A percentile compares a stretch with the other conserved stretches of the same genome.
Conservation (phyloP, 2,888 invertebrate genomes). For the Ichneumoninae sp. region DNA sequence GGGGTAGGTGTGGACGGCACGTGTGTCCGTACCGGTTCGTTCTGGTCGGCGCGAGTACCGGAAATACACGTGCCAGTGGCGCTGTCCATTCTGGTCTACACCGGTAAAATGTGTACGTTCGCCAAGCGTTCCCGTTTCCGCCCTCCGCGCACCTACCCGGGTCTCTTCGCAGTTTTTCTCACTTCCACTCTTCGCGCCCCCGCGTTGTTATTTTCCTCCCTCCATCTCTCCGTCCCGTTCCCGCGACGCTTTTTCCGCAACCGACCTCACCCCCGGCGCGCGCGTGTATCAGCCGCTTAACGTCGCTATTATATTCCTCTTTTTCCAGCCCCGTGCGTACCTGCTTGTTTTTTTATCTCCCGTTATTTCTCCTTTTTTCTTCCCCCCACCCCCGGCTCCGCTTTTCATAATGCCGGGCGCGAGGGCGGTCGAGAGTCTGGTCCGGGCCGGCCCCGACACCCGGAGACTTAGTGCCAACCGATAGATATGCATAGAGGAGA, state of each 20-base stretch:
- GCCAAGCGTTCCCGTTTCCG: background rate
- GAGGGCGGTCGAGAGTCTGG: conserved; percentile 50
- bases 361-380: conserved; percentile 49
- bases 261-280: conserved; percentile 1
- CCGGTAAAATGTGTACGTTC: conserved; percentile 22
- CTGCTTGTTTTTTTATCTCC: conserved; percentile 17
- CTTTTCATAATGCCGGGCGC: conserved; percentile 63
- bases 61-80: conserved; percentile 42
- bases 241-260: conserved; percentile 20
- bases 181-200: conserved; percentile 45
- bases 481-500: conserved; percentile 57
- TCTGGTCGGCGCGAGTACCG: conserved; percentile 40
- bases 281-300: conserved; percentile 65
- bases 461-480: conserved; percentile 71
- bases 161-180: conserved; percentile 55
- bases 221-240: conserved; percentile 50
- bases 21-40: conserved; percentile 27
- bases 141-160: background rate
- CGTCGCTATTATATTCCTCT: conserved; percentile 62
- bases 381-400: conserved; percentile 39
- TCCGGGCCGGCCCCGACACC: conserved; percentile 42
- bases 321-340: conserved; percentile 36
- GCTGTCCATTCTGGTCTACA: conserved; percentile 13
- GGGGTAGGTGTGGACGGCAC: background rate
- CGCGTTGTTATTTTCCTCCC: conserved; percentile 56